A percentile compares a stretch with the other conserved stretches of the same genome.
phyloP scores from a whole-genome alignment of 2,113 vertebrate genomes.

The Oenanthe oenanthe region DNA sequence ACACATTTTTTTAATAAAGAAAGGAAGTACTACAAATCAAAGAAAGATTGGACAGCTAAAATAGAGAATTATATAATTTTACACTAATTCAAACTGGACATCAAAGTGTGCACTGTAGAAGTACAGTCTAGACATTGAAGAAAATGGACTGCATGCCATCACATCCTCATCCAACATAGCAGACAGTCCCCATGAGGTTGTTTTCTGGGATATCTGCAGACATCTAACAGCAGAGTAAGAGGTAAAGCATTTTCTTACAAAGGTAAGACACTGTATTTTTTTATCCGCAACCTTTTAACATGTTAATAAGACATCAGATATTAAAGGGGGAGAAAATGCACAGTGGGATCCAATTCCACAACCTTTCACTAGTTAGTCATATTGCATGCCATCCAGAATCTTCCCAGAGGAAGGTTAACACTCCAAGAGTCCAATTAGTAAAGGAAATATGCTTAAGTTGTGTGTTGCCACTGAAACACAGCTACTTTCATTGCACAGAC shows the following conservation, averaged over 20 bases:
- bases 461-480: not conserved
- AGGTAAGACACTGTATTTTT: not conserved
- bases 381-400: not conserved
- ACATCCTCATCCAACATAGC: not conserved
- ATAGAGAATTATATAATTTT: not conserved
- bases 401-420: not conserved
- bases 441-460: not conserved
- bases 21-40: constrained; percentile 6
- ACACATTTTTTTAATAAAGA: constrained; percentile 20
- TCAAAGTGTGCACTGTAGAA: not conserved
- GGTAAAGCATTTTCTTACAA: not conserved
- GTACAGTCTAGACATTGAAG: not conserved
- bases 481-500: not conserved
- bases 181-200: not conserved
- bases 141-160: not conserved
- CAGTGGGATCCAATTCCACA: not conserved
- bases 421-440: not conserved
- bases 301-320: not conserved
- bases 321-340: not conserved
- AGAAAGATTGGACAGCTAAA: not conserved
- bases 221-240: not conserved
- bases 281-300: not conserved
- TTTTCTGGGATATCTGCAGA: not conserved
- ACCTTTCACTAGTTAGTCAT: not conserved
- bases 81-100: not conserved